Conservation (phyloP, 2,797 vertebrate genomes). For the Pseudochirops corinnae region DNA sequence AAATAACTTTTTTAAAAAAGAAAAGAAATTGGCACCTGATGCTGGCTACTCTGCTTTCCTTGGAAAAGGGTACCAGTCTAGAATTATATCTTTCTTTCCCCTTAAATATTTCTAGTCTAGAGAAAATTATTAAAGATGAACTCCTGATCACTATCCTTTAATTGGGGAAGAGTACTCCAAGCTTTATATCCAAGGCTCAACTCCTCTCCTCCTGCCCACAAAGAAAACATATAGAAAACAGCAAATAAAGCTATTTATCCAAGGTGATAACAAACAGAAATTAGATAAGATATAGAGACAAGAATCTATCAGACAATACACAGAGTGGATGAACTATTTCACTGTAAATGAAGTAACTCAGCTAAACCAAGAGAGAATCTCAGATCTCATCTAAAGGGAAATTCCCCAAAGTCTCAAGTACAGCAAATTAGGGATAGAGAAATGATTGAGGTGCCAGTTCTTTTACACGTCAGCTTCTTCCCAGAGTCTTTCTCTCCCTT, state of each 20-base stretch:
- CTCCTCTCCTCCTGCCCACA: not conserved
- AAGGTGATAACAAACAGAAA: not conserved
- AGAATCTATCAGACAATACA: not conserved
- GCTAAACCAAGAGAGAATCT: not conserved
- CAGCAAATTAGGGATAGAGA: not conserved
- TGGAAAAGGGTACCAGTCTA: not conserved
- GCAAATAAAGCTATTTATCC: not conserved
- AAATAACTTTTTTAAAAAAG: no score
- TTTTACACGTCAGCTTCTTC: not conserved
- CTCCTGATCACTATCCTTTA: not conserved
- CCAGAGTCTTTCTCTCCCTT: not conserved
- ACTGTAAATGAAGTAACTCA: not conserved
- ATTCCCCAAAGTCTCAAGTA: not conserved
- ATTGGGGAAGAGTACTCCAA: not conserved
- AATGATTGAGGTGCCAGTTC: not conserved
- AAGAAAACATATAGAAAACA: not conserved
- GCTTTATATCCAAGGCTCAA: not conserved
- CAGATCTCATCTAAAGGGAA: not conserved
- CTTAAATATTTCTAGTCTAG: not conserved
- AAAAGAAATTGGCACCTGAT: not conserved
- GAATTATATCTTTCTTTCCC: not conserved
- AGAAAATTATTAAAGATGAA: not conserved
- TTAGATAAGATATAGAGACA: not conserved
- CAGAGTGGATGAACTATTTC: not conserved
- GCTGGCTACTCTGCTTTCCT: not conserved